Base-by-base conservation (phyloP, 1,140 invertebrate species). In the Whitmania pigra region DNA sequence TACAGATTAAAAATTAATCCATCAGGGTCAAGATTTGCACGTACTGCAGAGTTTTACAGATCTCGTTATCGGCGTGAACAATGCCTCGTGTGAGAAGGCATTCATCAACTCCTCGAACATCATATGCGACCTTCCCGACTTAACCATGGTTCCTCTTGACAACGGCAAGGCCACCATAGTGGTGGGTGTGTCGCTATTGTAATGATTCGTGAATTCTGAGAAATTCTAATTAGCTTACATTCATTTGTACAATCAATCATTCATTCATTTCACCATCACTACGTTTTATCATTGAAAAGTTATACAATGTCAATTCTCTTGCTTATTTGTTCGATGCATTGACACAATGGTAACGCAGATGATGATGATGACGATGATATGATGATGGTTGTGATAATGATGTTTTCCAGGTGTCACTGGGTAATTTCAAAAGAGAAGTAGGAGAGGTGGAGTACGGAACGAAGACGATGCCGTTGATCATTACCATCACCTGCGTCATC, bases 61-160 rank as follows among this genome's bases (percentile, higher is more conserved):
- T 18, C 57, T 63, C 13, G 29, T 63, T 0, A 63, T 63, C 57
- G 57, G 11, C 22, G 20, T 63, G 11, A 31, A 31, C 29, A 31
- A 31, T n/a, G 57, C 57, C 57, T 31, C 57, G 29, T 63, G 57
- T 20, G 29, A 25, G 22, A 31, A 13, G 18, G 11, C 22, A 3
- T 63, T 63, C 29, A 63, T 63, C 57, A 63, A 63, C 29, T 22
- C 22, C 11, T 63, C 57, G 11, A 25, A 31, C 57, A 63, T 63
- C 57, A 63, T 63, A 0, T 63, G 57, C 57, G 22, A 22, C 57
- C 29, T 63, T 0, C 57, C 57, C 11, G 57, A 63, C 29, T 13
- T 25, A 13, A 63, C 22, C 57, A 63, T 4, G 29, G 29, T n/a
- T 2, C 22, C 29, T 13, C 57, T 63, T 1, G 57, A 63, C 29